Conservation (phyloP, 2,797 vertebrate species). For the Sebastes cheni region DNA sequence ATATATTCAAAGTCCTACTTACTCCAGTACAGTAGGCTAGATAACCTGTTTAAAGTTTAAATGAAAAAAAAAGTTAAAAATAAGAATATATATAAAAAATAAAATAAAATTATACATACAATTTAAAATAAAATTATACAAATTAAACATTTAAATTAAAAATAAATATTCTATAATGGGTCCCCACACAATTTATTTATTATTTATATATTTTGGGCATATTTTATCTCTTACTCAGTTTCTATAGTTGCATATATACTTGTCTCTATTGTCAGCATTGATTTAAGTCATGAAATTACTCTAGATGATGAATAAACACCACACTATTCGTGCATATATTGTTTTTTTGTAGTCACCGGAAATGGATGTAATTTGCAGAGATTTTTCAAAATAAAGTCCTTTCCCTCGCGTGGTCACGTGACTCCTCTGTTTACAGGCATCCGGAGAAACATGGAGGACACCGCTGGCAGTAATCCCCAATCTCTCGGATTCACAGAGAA, state of each 20-base stretch:
- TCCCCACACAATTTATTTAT: no score
- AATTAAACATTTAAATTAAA: neutral
- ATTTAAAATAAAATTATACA: no score
- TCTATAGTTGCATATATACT: no score
- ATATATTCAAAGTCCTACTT: no score
- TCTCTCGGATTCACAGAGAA: slow-evolving; percentile 86
- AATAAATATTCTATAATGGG: no score
- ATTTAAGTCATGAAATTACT: neutral
- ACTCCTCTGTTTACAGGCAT: slow-evolving; percentile 86
- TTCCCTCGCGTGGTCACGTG: slow-evolving; percentile 70
- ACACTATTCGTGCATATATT: neutral
- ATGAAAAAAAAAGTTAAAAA: no score
- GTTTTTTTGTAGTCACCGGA: slow-evolving; percentile 22
- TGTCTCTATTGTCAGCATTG: neutral
- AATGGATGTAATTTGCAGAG: neutral
- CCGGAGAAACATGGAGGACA: slow-evolving; percentile 91
- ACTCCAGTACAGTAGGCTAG: no score
- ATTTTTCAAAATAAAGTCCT: slow-evolving; percentile 58
- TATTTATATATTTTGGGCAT: neutral
- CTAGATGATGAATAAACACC: neutral
- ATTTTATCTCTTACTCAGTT: neutral
- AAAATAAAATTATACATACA: no score
- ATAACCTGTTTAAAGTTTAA: no score
- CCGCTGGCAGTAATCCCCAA: slow-evolving; percentile 80
- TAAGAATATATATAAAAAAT: no score